A percentile compares a stretch with the other conserved stretches of the same genome.
Conservation (phyloP, 2,888 invertebrate genomes). For the Microctonus brassicae region DNA sequence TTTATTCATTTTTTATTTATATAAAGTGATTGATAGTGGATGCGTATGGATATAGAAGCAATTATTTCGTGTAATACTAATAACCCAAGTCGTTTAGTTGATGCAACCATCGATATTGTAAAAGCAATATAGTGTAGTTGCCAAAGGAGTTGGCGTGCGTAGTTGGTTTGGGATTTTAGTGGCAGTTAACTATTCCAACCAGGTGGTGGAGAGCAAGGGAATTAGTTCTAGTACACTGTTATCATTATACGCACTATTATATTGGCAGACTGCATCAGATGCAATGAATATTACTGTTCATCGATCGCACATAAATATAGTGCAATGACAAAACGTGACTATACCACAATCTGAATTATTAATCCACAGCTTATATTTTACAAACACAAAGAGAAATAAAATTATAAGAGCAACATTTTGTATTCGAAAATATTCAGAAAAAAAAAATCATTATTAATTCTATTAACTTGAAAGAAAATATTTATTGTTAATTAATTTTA, state of each 20-base stretch:
- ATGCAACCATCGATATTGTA: slow-evolving; percentile 1
- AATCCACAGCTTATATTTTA: neutral
- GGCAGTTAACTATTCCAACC: slow-evolving; percentile 4
- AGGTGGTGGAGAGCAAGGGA: slow-evolving; percentile 1
- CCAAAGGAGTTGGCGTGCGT: neutral
- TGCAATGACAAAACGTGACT: neutral
- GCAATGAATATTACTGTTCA: neutral
- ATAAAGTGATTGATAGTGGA: neutral
- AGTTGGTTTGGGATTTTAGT: neutral
- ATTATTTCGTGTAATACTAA: slow-evolving; percentile 4
- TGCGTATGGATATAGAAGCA: neutral
- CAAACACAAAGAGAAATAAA: no score
- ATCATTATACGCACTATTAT: neutral
- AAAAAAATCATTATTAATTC: no score
- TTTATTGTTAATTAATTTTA: no score
- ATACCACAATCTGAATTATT: neutral
- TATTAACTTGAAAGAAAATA: no score
- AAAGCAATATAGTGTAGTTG: neutral
- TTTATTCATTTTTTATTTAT: no score
- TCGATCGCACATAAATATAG: neutral
- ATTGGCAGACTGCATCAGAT: neutral
- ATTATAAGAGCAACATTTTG: no score
- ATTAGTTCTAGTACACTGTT: neutral
- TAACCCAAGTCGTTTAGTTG: neutral
- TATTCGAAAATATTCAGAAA: no score